These are phyloP conservation scores for Tragelaphus imberbis DNA, from an alignment of 2,113 vertebrate genomes.

Conservation along the genomic window DNA sequence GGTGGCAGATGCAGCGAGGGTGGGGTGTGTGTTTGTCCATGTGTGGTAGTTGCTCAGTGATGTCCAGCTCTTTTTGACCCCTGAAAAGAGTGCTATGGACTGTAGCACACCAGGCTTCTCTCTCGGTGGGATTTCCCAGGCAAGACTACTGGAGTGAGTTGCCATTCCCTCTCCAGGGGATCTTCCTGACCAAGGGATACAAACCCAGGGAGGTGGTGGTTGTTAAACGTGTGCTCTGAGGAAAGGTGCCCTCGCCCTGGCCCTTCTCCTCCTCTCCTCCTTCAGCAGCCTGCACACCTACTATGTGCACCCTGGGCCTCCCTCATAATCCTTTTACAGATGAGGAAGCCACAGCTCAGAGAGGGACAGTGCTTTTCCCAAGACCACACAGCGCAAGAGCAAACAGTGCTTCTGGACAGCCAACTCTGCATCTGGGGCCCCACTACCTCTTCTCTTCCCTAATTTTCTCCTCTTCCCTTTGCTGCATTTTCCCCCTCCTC, in stretches of 20 bases:
- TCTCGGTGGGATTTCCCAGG: not conserved
- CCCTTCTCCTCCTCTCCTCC: not conserved
- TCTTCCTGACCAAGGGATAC: not conserved
- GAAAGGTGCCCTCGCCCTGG: not conserved
- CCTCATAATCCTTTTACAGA: not conserved
- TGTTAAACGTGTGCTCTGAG: not conserved
- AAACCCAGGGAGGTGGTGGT: not conserved
- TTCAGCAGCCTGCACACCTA: not conserved
- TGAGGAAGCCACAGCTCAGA: not conserved
- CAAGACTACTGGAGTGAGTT: no score
- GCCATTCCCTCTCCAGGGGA: no score
- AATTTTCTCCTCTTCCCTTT: not conserved
- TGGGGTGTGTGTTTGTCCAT: not conserved
- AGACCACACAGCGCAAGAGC: not conserved
- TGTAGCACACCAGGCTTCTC: no score
- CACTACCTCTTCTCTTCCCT: accelerated
- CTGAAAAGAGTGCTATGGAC: not conserved
- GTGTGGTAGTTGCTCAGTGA: not conserved
- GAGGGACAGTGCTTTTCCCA: not conserved
- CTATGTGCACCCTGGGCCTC: not conserved
- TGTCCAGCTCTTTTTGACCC: not conserved
- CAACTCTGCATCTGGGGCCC: accelerated
- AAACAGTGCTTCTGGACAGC: not conserved
- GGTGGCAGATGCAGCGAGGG: not conserved
- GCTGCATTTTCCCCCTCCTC: not conserved